Evolutionary conservation across 2,797 vertebrate genomes (phyloP), one percentile per base, ranked within the genome.

Genomic region (Phataginus tricuspis): DNA sequence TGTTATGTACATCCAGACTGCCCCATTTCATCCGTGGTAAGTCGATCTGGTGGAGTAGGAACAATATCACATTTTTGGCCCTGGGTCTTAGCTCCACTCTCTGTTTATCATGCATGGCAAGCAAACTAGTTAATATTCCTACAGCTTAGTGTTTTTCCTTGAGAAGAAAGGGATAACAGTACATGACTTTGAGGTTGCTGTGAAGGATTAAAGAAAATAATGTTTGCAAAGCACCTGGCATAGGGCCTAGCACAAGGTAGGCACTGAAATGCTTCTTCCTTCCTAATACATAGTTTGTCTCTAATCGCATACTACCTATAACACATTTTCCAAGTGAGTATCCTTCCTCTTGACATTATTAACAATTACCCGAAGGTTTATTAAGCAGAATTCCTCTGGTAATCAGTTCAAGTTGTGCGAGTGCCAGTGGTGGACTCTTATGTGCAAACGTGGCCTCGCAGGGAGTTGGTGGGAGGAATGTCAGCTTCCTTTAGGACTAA

Each of bases 381-480:
- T 31, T 29, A 19, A 69, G 55, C 39, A 42, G 11, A 31, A 13
- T 68, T 27, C 57, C 18, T 16, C 2, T 42, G 57, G 83, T 39
- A 19, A 0, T 11, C 7, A 19, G 31, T 16, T 66, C 16, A 27
- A 29, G 23, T 7, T 34, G 4, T 39, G 11, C 27, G 63, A 49
- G 37, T 4, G 3, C 25, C 0, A 0, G 1, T 12, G 59, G 25
- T 5, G 11, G 29, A 3, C 21, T 27, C 45, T 59, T 10, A 25
- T 16, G n/a, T 9, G 3, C 7, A 37, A 21, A 7, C 1, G 0
- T 18, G 29, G 42, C 39, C 29, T 42, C 0, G 0, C 8, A 3
- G 37, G 42, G 19, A 2, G 0, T 4, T 37, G 7, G 12, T 5
- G 7, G 16, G 82, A 29, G 11, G 45, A 2, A 1, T 25, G 23